These are phyloP conservation scores for Phortica variegata DNA, from an alignment of 1,140 invertebrate genomes.

Conservation along the genomic window DNA sequence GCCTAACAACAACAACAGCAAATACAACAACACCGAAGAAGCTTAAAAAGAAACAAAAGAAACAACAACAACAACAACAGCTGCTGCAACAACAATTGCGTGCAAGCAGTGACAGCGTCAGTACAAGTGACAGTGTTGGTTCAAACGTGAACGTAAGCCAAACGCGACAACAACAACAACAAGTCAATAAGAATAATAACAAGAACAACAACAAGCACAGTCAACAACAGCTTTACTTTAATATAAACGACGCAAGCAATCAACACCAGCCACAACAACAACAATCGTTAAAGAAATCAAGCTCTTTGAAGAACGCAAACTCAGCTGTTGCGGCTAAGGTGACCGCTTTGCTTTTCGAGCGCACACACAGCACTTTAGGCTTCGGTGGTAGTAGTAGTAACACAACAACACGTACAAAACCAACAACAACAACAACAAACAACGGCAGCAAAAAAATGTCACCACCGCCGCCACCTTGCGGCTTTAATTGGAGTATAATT, in stretches of 20 bases:
- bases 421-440: constrained; percentile 9
- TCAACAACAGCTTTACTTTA: constrained; percentile 19
- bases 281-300: constrained; percentile 27
- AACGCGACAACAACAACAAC: no score
- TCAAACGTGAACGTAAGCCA: no score
- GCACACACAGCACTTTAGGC: constrained; percentile 21
- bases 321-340: constrained; percentile 38
- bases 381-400: constrained; percentile 1
- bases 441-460: constrained; percentile 36
- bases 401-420: background rate
- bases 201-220: constrained; percentile 6
- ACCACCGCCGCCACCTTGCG: constrained; percentile 50
- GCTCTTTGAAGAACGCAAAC: constrained; percentile 32
- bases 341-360: constrained; percentile 34
- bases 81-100: constrained; percentile 1
- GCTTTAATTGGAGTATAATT: constrained; percentile 53
- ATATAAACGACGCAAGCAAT: no score
- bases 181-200: constrained; percentile 3
- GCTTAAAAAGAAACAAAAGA: background rate
- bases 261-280: constrained; percentile 30
- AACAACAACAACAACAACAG: background rate
- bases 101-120: no score
- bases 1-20: no score
- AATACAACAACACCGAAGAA: background rate
- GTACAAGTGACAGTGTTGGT: no score